Percentiles rank a stretch among this genome's conserved stretches.
phyloP scores from a whole-genome alignment of 1,140 invertebrate genomes.

The Callitettix versicolor region DNA sequence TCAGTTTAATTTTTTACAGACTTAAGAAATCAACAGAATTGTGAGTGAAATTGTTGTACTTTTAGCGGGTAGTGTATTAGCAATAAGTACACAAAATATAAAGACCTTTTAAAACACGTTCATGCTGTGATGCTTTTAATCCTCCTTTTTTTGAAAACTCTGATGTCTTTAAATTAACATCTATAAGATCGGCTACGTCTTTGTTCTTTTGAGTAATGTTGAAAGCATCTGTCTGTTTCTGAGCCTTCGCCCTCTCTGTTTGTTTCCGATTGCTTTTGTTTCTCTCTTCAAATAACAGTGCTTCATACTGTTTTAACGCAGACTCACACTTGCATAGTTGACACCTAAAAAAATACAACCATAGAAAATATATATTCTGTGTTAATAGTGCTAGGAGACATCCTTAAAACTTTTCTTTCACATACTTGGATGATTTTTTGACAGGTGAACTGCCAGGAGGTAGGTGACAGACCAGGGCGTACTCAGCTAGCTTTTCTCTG shows the following conservation, averaged over 20 bases:
- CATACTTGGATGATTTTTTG: neutral
- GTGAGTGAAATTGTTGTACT: no score
- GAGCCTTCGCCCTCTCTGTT: neutral
- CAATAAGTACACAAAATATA: no score
- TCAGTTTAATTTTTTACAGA: no score
- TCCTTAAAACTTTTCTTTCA: no score
- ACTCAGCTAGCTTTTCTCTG: conserved; percentile 37
- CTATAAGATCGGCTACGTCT: neutral
- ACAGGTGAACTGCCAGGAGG: conserved; percentile 32
- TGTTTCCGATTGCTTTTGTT: conserved; percentile 25
- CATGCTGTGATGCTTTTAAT: conserved; percentile 41
- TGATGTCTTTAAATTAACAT: conserved; percentile 5
- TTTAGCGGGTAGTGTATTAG: no score
- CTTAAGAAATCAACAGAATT: no score
- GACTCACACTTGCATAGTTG: conserved; percentile 40
- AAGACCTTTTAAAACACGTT: conserved; percentile 42
- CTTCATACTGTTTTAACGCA: conserved; percentile 43
- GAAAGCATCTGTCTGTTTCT: neutral
- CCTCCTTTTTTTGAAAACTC: conserved; percentile 29
- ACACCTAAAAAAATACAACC: conserved; percentile 30
- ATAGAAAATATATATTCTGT: no score
- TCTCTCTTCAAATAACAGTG: conserved; percentile 37
- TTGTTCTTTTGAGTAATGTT: neutral
- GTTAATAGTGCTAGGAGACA: no score
- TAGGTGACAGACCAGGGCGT: conserved; percentile 56